Evolutionary conservation across 2,113 vertebrate genomes (phyloP).

Genomic region (Tachuris rubrigastra): DNA sequence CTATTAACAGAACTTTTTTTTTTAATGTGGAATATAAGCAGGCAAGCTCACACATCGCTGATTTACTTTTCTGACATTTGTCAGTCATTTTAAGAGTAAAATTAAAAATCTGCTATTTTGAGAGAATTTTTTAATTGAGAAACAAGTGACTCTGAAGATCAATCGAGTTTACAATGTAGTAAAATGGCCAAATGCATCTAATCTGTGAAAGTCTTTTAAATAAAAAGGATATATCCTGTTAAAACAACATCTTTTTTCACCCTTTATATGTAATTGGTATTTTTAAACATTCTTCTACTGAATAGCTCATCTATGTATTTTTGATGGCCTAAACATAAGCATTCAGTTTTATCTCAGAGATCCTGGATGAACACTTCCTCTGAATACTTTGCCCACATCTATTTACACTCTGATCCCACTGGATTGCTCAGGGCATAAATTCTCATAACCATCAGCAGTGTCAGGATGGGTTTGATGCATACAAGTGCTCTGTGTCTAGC

Average conservation of each 20-base stretch:
- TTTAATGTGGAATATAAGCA: background rate
- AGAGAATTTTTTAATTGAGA: background rate
- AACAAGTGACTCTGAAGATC: background rate
- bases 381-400: background rate
- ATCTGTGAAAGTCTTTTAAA: background rate
- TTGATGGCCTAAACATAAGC: background rate
- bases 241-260: background rate
- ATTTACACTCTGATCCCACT: background rate
- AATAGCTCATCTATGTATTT: background rate
- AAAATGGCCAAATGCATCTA: background rate
- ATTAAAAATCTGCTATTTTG: background rate
- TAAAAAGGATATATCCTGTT: background rate
- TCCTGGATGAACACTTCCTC: background rate
- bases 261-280: background rate
- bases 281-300: background rate
- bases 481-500: background rate
- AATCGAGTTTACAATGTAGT: background rate
- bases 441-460: background rate
- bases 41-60: background rate
- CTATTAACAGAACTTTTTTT: background rate
- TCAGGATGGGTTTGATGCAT: background rate
- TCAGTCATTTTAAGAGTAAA: background rate
- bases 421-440: background rate
- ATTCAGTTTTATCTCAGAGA: background rate
- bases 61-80: background rate